phyloP scores from a whole-genome alignment of 2,888 invertebrate genomes.

The Lymantria monacha region DNA sequence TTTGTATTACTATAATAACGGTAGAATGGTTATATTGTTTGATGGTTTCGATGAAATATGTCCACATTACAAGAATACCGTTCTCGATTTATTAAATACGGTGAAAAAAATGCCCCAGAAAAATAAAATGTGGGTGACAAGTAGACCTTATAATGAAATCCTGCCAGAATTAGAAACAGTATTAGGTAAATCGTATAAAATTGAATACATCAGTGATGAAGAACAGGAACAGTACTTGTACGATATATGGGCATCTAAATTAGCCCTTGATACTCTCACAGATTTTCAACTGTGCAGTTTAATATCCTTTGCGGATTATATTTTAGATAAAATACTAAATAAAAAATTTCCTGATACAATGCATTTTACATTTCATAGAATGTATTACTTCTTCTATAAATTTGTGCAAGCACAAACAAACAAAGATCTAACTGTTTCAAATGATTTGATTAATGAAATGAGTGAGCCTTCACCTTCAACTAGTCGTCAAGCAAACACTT shows the following conservation, averaged over 20 bases:
- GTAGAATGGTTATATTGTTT: slow-evolving; percentile 5
- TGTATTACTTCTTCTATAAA: slow-evolving; percentile 3
- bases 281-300: slow-evolving; percentile 12
- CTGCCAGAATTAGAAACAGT: slow-evolving; percentile 11
- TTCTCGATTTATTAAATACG: slow-evolving; percentile 2
- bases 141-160: slow-evolving; percentile 21
- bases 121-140: slow-evolving; percentile 20
- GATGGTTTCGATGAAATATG: slow-evolving; percentile 15
- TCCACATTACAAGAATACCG: slow-evolving; percentile 3
- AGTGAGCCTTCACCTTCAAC: neutral
- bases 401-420: neutral
- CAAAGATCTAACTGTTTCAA: neutral
- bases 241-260: slow-evolving; percentile 10
- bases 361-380: slow-evolving; percentile 1
- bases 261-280: slow-evolving; percentile 8
- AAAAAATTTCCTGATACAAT: neutral
- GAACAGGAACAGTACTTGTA: slow-evolving; percentile 16
- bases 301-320: neutral
- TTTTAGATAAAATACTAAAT: neutral
- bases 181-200: slow-evolving; percentile 11
- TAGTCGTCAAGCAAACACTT: neutral
- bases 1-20: slow-evolving; percentile 6
- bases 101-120: slow-evolving; percentile 1
- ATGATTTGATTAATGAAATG: neutral
- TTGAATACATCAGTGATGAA: slow-evolving; percentile 6